These are phyloP conservation scores for Spea multiplicata DNA, from an alignment of 2,113 vertebrate genomes.

Conservation along the genomic window DNA sequence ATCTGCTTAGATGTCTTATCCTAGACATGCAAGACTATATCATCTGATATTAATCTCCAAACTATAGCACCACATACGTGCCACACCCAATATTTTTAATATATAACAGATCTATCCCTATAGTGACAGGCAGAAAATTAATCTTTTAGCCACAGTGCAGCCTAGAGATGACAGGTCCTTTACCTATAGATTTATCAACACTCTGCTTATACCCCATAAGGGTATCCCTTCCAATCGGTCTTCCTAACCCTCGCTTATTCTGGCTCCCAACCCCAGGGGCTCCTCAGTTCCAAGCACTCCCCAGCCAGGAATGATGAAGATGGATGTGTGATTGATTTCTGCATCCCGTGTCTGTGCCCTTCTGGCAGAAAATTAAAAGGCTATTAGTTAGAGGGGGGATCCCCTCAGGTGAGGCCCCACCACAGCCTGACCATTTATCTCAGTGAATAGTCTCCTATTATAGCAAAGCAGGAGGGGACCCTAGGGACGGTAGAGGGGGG, in stretches of 20 bases:
- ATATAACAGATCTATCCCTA: neutral
- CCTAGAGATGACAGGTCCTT: conserved; percentile 18
- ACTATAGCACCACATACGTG: neutral
- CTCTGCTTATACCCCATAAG: conserved; percentile 31
- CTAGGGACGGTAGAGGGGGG: conserved; percentile 57
- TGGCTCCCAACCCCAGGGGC: conserved; percentile 65
- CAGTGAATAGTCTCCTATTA: conserved; percentile 81
- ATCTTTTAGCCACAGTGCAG: conserved; percentile 4
- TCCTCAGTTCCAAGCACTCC: conserved; percentile 71
- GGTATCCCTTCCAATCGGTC: conserved; percentile 40
- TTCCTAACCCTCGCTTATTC: conserved; percentile 52
- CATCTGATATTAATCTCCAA: too few species aligned
- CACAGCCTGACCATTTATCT: conserved; percentile 80
- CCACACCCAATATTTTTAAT: neutral
- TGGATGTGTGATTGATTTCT: conserved; percentile 81
- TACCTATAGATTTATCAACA: conserved; percentile 40
- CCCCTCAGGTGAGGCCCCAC: conserved; percentile 76
- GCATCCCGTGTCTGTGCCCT: conserved; percentile 69
- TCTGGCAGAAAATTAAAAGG: conserved; percentile 85
- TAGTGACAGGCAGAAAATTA: conserved; percentile 4
- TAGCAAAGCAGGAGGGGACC: conserved; percentile 57
- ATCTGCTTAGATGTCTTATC: too few species aligned
- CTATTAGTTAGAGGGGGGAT: conserved; percentile 82
- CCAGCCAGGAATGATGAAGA: conserved; percentile 77
- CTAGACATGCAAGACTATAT: too few species aligned